Conservation (phyloP, 2,888 invertebrate species). For the Dexiosoma caninum region DNA sequence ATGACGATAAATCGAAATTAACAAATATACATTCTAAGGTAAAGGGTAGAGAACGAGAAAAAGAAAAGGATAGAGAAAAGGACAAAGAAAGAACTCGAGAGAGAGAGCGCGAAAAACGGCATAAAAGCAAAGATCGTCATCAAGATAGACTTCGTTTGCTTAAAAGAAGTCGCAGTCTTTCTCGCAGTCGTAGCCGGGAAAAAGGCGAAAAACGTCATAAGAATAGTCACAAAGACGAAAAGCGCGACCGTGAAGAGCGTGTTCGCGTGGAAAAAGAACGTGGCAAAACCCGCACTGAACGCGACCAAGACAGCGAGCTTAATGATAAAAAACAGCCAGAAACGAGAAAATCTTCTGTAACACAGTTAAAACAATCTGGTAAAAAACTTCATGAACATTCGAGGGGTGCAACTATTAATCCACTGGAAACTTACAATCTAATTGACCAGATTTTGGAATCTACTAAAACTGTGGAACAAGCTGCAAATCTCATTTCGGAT, state of each 20-base stretch:
- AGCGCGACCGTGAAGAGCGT: conserved; percentile 67
- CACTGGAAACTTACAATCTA: conserved; percentile 70
- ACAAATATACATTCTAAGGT: conserved; percentile 43
- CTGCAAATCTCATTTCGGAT: conserved; percentile 72
- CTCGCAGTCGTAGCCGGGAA: conserved; percentile 73
- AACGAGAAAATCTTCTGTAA: conserved; percentile 7
- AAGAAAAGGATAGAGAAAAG: conserved; percentile 57
- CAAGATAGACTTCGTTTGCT: conserved; percentile 67
- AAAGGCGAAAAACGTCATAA: conserved; percentile 71
- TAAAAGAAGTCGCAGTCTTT: conserved; percentile 72
- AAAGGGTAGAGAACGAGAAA: conserved; percentile 63
- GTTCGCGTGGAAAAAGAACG: conserved; percentile 65
- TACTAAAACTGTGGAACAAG: conserved; percentile 75
- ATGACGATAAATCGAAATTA: conserved; percentile 52
- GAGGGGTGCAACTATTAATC: conserved; percentile 42
- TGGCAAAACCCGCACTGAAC: conserved; percentile 48
- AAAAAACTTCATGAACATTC: conserved; percentile 33
- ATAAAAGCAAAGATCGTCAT: conserved; percentile 73
- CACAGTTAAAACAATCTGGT: conserved; percentile 27
- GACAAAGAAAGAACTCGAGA: conserved; percentile 60
- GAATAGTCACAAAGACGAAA: conserved; percentile 67
- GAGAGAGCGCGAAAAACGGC: conserved; percentile 68
- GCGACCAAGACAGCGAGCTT: conserved; percentile 58
- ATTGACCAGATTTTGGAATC: conserved; percentile 77
- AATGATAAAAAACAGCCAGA: conserved; percentile 60